Evolutionary conservation across 1,140 invertebrate genomes (phyloP), one percentile per base, ranked within the genome.

Genomic region (Hyles euphorbiae): DNA sequence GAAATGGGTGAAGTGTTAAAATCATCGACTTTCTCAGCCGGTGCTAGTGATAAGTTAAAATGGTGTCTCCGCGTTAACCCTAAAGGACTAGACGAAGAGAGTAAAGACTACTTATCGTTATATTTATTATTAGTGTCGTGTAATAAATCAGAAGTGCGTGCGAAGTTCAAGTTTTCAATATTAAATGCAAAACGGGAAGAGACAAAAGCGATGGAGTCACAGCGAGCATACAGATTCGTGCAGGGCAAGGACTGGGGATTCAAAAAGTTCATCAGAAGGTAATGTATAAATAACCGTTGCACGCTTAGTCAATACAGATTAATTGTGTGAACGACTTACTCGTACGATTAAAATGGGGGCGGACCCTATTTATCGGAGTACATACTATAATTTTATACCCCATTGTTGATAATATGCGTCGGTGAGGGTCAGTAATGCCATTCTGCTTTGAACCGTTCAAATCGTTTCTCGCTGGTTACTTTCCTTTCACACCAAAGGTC

Each of bases 201-300:
- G 92, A 99, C 98, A 81, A 99, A 99, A 93, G 98, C 98, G 63
- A 99, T 99, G 98, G 98, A 93, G 86, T 93, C 92, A 78, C 92
- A 93, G 80, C 87, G 92, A 89, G 98, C 98, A 51, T 99, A 99
- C 87, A 94, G 98, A 91, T 99, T 99, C 90, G 98, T 99, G 43
- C 98, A 99, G 91, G 98, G 98, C 73, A 99, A 99, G 91, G 98
- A 99, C 91, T 99, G 98, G 98, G 98, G 98, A 53, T 99, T 99
- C 91, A 99, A 99, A 91, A 99, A 99, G 89, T 99, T 99, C 86
- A 99, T 99, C 60, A 92, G 98, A 79, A 92, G 86, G 86, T 83
- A 56, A 40, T 22, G 22, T 2, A 40, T 40, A 5, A 5, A 40
- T 40, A 40, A 40, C 36, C 8, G 4, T 40, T 40, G 4, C 4